These are phyloP conservation scores for Nothoprocta pentlandii DNA, from an alignment of 2,113 vertebrate genomes.

Conservation along the genomic window DNA sequence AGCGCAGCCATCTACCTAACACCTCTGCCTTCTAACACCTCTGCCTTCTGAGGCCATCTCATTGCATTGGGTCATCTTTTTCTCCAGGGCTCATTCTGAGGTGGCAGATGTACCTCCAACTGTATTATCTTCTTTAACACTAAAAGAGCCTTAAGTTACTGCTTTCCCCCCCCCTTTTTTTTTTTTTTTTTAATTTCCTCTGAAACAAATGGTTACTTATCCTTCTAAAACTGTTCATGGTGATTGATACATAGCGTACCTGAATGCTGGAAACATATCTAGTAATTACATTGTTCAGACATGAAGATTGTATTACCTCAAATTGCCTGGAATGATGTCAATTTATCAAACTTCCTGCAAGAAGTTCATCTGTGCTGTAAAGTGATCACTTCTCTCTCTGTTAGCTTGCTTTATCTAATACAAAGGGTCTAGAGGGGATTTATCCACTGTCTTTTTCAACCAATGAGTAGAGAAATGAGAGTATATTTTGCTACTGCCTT, in stretches of 20 bases:
- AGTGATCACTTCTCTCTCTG: slow-evolving; percentile 33
- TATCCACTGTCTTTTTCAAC: slow-evolving; percentile 31
- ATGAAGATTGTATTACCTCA: slow-evolving; percentile 68
- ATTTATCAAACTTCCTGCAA: slow-evolving; percentile 67
- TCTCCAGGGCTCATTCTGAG: background rate
- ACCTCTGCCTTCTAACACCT: background rate
- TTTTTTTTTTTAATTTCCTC: no score
- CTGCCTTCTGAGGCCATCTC: background rate
- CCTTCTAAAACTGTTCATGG: background rate
- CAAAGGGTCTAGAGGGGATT: slow-evolving; percentile 27
- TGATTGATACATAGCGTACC: slow-evolving; percentile 63
- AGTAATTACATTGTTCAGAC: slow-evolving; percentile 69
- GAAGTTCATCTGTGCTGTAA: slow-evolving; percentile 56
- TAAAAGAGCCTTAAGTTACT: background rate
- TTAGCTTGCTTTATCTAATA: slow-evolving; percentile 68
- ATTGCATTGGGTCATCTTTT: background rate
- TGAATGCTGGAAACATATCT: slow-evolving; percentile 52
- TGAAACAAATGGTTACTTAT: background rate
- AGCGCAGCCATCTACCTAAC: background rate
- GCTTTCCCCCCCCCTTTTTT: background rate
- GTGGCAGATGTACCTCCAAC: background rate
- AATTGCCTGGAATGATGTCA: slow-evolving; percentile 72
- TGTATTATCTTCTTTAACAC: slow-evolving; percentile 14
- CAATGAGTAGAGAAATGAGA: background rate
- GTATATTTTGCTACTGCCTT: slow-evolving; percentile 26